phyloP scores from a whole-genome alignment of 2,888 invertebrate species.

The Mallateleia sp. region DNA sequence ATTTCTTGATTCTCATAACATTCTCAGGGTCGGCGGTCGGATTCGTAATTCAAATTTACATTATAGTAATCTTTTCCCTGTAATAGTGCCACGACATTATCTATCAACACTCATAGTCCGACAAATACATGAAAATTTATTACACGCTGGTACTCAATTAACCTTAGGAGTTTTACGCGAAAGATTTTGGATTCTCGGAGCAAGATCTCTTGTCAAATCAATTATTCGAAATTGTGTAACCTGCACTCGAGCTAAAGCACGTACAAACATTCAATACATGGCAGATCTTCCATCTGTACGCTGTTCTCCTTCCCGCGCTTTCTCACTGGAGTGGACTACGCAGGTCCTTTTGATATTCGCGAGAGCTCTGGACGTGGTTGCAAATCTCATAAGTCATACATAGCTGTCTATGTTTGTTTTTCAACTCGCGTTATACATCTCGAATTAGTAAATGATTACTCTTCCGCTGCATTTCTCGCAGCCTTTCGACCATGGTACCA shows the following conservation, averaged over 20 bases:
- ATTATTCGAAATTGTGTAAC: background rate
- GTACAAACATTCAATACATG: background rate
- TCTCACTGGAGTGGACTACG: background rate
- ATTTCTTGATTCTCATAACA: background rate
- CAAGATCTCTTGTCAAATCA: background rate
- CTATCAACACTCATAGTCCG: background rate
- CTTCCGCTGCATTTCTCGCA: too few relatives aligned
- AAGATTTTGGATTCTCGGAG: too few relatives aligned
- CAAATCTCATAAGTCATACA: too few relatives aligned
- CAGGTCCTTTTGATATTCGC: background rate
- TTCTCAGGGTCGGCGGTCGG: conserved; percentile 4
- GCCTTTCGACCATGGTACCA: too few relatives aligned
- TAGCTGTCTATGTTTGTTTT: too few relatives aligned
- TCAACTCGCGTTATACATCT: too few relatives aligned
- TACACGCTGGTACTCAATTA: conserved; percentile 10
- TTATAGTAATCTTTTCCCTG: conserved; percentile 1
- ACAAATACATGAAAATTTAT: conserved; percentile 29
- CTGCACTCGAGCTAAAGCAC: conserved; percentile 4
- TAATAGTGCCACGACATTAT: conserved; percentile 3
- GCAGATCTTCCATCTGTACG: background rate
- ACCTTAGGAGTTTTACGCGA: conserved; percentile 5
- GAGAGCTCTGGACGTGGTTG: too few relatives aligned
- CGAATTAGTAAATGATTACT: too few relatives aligned
- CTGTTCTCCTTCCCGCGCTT: conserved; percentile 7
- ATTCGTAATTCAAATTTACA: too few relatives aligned